These are phyloP conservation scores for Caenorhabditis macrosperma DNA, from an alignment of 2,888 invertebrate species.

Conservation along the genomic window DNA sequence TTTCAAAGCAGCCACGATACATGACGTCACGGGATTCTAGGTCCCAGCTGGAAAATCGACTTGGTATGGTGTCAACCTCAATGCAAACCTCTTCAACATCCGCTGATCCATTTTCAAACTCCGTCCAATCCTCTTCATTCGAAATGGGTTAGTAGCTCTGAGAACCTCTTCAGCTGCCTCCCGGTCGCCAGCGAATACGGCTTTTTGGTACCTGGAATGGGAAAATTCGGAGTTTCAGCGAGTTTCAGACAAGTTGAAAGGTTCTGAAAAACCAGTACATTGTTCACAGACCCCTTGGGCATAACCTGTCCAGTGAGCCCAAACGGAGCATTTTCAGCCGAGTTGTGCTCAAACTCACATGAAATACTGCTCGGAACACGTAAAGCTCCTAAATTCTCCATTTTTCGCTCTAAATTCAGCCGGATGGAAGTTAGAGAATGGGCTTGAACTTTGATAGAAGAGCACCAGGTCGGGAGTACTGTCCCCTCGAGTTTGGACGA, in stretches of 20 bases:
- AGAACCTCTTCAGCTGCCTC: constrained; percentile 1
- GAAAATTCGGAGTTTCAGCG: neutral
- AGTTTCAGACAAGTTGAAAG: too few relatives aligned
- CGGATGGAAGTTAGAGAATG: constrained; percentile 7
- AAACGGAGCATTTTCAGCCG: too few relatives aligned
- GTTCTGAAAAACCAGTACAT: too few relatives aligned
- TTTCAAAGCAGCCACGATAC: constrained; percentile 1
- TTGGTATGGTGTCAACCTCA: too few relatives aligned
- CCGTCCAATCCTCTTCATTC: constrained; percentile 9
- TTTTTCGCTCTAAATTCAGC: neutral
- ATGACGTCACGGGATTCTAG: neutral
- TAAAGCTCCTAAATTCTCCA: neutral
- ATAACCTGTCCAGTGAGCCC: too few relatives aligned
- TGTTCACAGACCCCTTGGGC: too few relatives aligned
- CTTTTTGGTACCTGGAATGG: constrained; percentile 10
- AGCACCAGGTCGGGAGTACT: neutral
- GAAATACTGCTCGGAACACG: constrained; percentile 19
- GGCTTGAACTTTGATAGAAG: neutral
- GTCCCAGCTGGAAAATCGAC: neutral
- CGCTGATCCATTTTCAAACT: neutral
- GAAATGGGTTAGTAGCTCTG: neutral
- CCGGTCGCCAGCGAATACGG: neutral
- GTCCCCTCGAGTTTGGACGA: neutral
- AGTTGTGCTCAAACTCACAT: constrained; percentile 20
- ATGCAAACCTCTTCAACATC: neutral